A percentile compares a stretch with the other conserved stretches of the same genome.
Conservation (phyloP, 2,888 invertebrate genomes). For the Saturnia japonica region DNA sequence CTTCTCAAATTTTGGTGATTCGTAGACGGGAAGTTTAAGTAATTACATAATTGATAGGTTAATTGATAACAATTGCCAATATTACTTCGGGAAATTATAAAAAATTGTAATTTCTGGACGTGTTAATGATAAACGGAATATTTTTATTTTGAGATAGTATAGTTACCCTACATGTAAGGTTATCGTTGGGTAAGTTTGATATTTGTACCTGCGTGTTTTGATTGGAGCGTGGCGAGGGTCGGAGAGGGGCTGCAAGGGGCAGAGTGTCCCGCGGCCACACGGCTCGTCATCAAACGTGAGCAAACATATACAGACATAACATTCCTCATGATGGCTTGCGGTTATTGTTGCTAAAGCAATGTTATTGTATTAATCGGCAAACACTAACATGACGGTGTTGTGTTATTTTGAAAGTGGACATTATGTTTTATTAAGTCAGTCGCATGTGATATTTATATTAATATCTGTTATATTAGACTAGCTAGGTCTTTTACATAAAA, state of each 20-base stretch:
- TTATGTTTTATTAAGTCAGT: not conserved
- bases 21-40: no score
- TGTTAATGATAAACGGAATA: not conserved
- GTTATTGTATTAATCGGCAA: not conserved
- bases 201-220: conserved; percentile 73
- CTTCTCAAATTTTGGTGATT: no score
- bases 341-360: not conserved
- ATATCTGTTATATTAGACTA: no score
- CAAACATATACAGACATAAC: conserved; percentile 2
- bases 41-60: no score
- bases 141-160: conserved; percentile 10
- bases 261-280: conserved; percentile 14
- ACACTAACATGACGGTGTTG: not conserved
- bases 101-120: no score
- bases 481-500: no score
- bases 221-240: conserved; percentile 41
- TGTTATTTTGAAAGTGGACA: not conserved
- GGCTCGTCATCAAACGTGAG: conserved; percentile 9
- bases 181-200: conserved; percentile 50
- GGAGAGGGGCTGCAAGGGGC: conserved; percentile 21
- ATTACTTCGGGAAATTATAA: no score
- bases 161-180: conserved; percentile 32
- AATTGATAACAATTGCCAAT: no score
- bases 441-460: not conserved
- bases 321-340: not conserved